phyloP scores from a whole-genome alignment of 2,797 vertebrate genomes.

The Clarias pachynema region DNA sequence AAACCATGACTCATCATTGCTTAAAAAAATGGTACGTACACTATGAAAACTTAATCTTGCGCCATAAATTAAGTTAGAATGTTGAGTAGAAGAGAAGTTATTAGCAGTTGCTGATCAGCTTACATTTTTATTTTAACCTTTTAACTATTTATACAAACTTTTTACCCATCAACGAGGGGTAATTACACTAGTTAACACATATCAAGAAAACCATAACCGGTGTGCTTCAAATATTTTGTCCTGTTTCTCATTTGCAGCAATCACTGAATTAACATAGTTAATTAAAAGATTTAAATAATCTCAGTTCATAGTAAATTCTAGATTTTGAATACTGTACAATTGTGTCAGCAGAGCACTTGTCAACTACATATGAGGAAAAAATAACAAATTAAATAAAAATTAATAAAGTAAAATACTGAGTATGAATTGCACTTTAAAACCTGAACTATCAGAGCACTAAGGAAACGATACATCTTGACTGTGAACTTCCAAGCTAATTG shows the following conservation, averaged over 20 bases:
- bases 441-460: constrained; percentile 33
- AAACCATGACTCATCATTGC: too few relatives aligned
- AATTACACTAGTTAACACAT: not conserved
- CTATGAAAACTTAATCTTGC: too few relatives aligned
- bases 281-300: not conserved
- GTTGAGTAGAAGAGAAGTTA: too few relatives aligned
- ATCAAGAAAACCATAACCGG: not conserved
- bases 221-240: not conserved
- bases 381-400: not conserved
- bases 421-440: constrained; percentile 19
- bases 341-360: not conserved
- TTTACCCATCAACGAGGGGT: too few relatives aligned
- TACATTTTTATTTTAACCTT: too few relatives aligned
- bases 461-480: constrained; percentile 5
- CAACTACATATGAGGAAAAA: constrained; percentile 20
- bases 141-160: too few relatives aligned
- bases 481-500: constrained; percentile 10
- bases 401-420: not conserved
- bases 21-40: too few relatives aligned
- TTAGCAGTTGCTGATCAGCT: too few relatives aligned
- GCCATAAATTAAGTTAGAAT: too few relatives aligned
- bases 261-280: not conserved
- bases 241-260: not conserved
- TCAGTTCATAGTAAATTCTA: not conserved
- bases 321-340: not conserved